Percentiles rank a stretch among this genome's conserved stretches.
phyloP scores from a whole-genome alignment of 2,888 invertebrate genomes.

The Sericinus montela region DNA sequence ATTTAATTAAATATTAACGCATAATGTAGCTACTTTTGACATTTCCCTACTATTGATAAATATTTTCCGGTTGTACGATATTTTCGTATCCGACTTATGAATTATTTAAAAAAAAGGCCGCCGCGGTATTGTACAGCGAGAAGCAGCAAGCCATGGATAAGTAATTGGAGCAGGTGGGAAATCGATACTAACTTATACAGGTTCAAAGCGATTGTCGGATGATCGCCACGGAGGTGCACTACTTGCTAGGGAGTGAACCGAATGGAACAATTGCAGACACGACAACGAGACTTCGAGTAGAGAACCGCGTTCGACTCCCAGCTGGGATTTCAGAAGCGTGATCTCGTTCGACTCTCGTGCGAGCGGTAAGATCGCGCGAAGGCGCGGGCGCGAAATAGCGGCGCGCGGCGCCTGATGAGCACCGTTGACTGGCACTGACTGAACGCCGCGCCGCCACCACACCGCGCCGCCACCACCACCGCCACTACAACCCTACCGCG shows the following conservation, averaged over 20 bases:
- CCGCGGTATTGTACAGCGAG: neutral
- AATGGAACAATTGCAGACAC: neutral
- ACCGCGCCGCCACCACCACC: neutral
- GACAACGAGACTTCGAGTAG: constrained; percentile 20
- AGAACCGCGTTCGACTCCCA: constrained; percentile 33
- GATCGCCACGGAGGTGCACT: neutral
- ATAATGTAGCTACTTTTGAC: too few relatives aligned
- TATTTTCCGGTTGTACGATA: neutral
- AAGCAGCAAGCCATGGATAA: neutral
- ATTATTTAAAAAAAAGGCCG: neutral
- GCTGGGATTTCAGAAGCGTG: constrained; percentile 27
- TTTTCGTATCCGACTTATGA: neutral
- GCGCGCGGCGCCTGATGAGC: constrained; percentile 39
- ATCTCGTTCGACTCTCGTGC: constrained; percentile 26
- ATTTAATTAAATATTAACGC: too few relatives aligned
- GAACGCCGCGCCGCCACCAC: constrained; percentile 13
- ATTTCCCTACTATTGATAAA: too few relatives aligned
- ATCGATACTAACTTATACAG: constrained; percentile 5
- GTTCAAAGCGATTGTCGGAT: neutral
- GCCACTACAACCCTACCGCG: neutral
- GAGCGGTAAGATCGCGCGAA: constrained; percentile 19
- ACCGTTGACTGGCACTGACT: constrained; percentile 29
- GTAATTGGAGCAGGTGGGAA: constrained; percentile 3
- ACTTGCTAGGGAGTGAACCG: neutral
- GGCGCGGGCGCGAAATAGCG: constrained; percentile 38